Evolutionary conservation across 2,797 vertebrate species (phyloP).

Genomic region (Rhadinocentrus ornatus): DNA sequence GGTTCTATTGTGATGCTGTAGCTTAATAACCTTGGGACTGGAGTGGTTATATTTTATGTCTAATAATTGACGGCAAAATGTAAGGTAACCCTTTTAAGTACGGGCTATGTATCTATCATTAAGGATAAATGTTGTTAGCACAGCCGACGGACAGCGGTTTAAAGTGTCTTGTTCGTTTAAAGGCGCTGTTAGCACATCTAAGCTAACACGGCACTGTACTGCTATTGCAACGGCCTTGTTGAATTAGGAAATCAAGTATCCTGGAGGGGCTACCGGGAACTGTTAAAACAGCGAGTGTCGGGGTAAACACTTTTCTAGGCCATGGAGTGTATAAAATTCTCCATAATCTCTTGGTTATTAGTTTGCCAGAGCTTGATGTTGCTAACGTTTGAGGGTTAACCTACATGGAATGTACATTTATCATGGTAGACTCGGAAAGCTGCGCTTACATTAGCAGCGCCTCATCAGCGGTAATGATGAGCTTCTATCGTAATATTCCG

Average conservation of each 20-base stretch:
- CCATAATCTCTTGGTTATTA: slow-evolving; percentile 34
- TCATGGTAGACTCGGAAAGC: slow-evolving; percentile 34
- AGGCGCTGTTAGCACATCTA: slow-evolving; percentile 49
- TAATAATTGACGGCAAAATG: background rate
- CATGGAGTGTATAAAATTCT: slow-evolving; percentile 22
- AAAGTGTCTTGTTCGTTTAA: slow-evolving; percentile 59
- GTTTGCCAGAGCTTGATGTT: slow-evolving; percentile 24
- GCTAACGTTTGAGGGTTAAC: slow-evolving; percentile 6
- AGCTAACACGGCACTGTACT: slow-evolving; percentile 57
- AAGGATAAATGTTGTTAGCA: slow-evolving; percentile 8
- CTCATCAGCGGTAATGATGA: slow-evolving; percentile 71
- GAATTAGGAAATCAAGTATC: slow-evolving; percentile 64
- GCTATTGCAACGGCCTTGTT: slow-evolving; percentile 66
- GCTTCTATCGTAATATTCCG: slow-evolving; percentile 56
- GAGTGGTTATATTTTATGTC: slow-evolving; percentile 6
- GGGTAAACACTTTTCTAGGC: slow-evolving; percentile 23
- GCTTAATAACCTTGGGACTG: slow-evolving; percentile 80
- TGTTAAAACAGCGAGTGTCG: slow-evolving; percentile 21
- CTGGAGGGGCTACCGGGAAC: slow-evolving; percentile 21
- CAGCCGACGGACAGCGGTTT: slow-evolving; percentile 44
- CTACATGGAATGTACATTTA: slow-evolving; percentile 29
- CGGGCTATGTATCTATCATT: background rate
- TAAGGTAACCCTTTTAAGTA: background rate
- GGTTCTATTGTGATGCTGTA: slow-evolving; percentile 81
- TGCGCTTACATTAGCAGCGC: slow-evolving; percentile 54